Percentiles rank a stretch among this genome's conserved stretches.
phyloP scores from a whole-genome alignment of 2,888 invertebrate species.

The Anarsia innoxiella region DNA sequence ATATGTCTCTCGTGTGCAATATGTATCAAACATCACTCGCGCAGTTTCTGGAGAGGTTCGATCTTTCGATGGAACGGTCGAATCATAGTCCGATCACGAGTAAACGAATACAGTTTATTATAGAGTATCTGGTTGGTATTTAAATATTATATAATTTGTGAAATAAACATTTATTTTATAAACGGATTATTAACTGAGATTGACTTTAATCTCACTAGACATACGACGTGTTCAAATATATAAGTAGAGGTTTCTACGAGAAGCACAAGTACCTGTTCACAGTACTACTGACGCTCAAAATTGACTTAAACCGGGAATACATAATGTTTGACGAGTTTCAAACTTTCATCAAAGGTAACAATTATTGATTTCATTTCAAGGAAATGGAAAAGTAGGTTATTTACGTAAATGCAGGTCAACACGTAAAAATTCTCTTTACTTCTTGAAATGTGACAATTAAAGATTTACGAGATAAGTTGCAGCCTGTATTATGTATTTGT shows the following conservation, averaged over 20 bases:
- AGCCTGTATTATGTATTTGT: too few species aligned
- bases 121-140: slow-evolving; percentile 82
- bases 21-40: slow-evolving; percentile 94
- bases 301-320: slow-evolving; percentile 82
- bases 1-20: slow-evolving; percentile 90
- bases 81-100: slow-evolving; percentile 77
- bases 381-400: too few species aligned
- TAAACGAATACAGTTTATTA: slow-evolving; percentile 82
- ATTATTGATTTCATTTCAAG: too few species aligned
- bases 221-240: slow-evolving; percentile 86
- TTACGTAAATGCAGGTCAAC: too few species aligned
- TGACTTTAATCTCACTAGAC: too few species aligned
- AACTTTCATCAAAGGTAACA: slow-evolving; percentile 85
- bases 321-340: slow-evolving; percentile 88
- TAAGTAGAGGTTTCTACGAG: slow-evolving; percentile 88
- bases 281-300: slow-evolving; percentile 85
- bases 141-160: too few species aligned
- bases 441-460: too few species aligned
- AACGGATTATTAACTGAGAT: too few species aligned
- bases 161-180: too few species aligned
- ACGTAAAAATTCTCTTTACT: too few species aligned
- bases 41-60: slow-evolving; percentile 86
- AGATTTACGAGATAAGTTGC: too few species aligned
- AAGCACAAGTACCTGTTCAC: slow-evolving; percentile 90
- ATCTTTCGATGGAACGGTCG: too few species aligned